Percentiles rank a stretch among this genome's conserved stretches.
These are phyloP conservation scores for Heliornis fulica DNA, from an alignment of 2,113 vertebrate genomes.

Conservation along the genomic window DNA sequence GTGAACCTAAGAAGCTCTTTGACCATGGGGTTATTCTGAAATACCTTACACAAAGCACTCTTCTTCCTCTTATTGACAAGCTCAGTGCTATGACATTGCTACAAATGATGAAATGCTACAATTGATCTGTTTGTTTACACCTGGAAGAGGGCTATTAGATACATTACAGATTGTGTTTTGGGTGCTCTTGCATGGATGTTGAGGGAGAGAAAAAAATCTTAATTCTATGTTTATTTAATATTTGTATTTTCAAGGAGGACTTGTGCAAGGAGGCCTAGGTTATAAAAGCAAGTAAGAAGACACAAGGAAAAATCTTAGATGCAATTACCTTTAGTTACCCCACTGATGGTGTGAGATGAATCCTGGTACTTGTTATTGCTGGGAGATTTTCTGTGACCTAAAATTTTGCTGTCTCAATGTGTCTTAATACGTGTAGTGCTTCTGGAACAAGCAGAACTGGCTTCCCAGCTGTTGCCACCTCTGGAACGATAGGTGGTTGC, in stretches of 20 bases:
- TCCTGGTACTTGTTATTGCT: background rate
- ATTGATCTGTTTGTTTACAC: background rate
- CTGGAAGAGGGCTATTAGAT: background rate
- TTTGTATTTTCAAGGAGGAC: background rate
- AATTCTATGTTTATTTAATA: background rate
- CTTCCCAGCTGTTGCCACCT: background rate
- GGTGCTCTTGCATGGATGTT: background rate
- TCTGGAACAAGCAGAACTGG: background rate
- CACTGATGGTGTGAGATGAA: background rate
- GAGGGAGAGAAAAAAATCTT: background rate
- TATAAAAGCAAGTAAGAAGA: background rate
- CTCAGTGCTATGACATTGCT: background rate
- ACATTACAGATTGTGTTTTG: background rate
- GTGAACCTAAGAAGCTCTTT: background rate
- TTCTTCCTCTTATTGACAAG: background rate
- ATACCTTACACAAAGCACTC: background rate
- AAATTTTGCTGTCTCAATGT: background rate
- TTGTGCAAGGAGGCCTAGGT: background rate
- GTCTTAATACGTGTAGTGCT: background rate
- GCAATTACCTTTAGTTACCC: background rate
- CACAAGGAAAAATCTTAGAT: background rate
- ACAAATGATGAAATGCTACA: background rate
- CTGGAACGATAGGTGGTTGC: background rate
- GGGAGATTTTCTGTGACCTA: background rate
- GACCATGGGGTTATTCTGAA: background rate